Percentiles rank a stretch among this genome's conserved stretches.
These are phyloP conservation scores for Proteles cristata DNA, from an alignment of 2,113 vertebrate species.

Conservation along the genomic window DNA sequence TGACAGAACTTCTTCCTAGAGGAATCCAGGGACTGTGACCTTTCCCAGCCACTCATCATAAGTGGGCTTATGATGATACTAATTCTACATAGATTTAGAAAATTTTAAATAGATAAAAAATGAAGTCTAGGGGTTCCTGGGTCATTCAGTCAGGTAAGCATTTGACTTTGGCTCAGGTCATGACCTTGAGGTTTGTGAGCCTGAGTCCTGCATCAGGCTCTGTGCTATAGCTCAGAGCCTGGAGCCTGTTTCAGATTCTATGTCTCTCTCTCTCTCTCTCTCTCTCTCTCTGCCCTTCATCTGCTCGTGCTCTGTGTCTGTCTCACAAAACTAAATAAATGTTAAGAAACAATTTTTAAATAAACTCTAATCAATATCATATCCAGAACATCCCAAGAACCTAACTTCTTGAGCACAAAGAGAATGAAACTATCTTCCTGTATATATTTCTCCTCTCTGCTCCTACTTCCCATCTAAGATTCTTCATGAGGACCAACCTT, in stretches of 20 bases:
- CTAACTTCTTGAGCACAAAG: background rate
- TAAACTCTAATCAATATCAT: background rate
- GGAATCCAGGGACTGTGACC: background rate
- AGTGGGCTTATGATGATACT: background rate
- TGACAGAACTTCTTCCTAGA: background rate
- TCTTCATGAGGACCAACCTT: background rate
- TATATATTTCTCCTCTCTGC: accelerated
- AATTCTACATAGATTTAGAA: background rate
- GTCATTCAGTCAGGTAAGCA: no score
- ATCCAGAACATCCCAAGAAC: background rate
- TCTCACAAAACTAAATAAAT: no score
- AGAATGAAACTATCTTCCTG: background rate
- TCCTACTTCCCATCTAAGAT: background rate
- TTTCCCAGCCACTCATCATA: background rate
- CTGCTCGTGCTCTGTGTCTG: no score
- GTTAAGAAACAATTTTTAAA: no score
- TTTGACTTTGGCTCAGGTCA: no score
- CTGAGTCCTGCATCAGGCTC: no score
- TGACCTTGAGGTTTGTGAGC: no score
- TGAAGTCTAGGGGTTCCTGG: background rate
- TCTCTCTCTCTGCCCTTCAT: no score
- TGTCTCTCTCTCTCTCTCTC: no score
- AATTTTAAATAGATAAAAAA: background rate
- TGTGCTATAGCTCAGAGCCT: no score
- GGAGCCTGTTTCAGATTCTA: no score